These are phyloP conservation scores for Encarsia formosa DNA, from an alignment of 2,888 invertebrate genomes.

Conservation along the genomic window DNA sequence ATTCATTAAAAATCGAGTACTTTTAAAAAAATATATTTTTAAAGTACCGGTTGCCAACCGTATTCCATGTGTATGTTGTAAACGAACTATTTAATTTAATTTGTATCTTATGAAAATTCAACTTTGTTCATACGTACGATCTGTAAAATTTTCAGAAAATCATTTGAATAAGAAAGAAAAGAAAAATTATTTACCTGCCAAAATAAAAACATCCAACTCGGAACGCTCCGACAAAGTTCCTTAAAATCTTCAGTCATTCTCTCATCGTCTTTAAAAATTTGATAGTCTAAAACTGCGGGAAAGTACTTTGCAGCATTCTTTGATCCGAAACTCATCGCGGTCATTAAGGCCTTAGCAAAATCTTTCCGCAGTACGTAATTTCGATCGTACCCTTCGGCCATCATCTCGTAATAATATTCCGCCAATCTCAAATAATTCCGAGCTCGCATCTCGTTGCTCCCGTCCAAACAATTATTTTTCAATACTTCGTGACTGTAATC, in stretches of 20 bases:
- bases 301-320: constrained; percentile 61
- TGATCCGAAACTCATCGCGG: constrained; percentile 59
- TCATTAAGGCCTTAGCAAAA: constrained; percentile 52
- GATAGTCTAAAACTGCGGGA: constrained; percentile 58
- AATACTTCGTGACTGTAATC: constrained; percentile 29
- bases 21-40: no score
- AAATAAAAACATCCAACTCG: constrained; percentile 65
- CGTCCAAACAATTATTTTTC: constrained; percentile 29
- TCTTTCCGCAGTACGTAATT: constrained; percentile 27
- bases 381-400: background rate
- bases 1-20: no score
- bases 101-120: no score
- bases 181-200: constrained; percentile 55
- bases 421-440: constrained; percentile 36
- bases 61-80: no score
- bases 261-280: constrained; percentile 39
- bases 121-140: background rate
- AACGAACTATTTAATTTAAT: no score
- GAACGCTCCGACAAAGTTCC: constrained; percentile 52
- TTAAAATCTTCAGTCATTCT: constrained; percentile 50
- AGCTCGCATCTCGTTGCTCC: constrained; percentile 20
- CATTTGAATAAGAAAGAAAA: no score
- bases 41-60: no score
- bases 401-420: constrained; percentile 35
- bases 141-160: no score